These are phyloP conservation scores for Callinectes sapidus DNA, from an alignment of 2,888 invertebrate genomes.

Conservation along the genomic window DNA sequence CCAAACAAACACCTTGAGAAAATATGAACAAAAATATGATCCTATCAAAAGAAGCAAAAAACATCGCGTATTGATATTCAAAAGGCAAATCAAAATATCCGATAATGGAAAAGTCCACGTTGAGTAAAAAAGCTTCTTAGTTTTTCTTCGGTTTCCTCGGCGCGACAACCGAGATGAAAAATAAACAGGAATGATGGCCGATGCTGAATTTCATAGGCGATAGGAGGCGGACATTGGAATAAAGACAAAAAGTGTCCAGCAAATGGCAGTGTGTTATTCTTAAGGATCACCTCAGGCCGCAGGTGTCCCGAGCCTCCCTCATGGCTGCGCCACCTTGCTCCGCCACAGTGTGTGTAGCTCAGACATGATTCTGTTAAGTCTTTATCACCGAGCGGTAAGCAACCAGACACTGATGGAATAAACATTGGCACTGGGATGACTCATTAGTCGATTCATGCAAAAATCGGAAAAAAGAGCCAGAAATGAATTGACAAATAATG, in stretches of 20 bases:
- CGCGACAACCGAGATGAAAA: slow-evolving; percentile 5
- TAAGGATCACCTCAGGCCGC: slow-evolving; percentile 8
- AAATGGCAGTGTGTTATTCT: background rate
- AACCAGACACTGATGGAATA: too few species aligned
- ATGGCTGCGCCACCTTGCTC: background rate
- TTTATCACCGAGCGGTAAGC: too few species aligned
- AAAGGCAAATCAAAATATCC: background rate
- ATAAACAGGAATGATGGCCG: slow-evolving; percentile 4
- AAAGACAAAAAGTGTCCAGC: background rate
- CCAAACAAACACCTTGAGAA: slow-evolving; percentile 1
- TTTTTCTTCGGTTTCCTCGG: background rate
- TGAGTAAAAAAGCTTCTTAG: background rate
- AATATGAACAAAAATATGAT: background rate
- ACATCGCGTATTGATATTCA: background rate
- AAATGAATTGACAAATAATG: too few species aligned
- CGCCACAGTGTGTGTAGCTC: background rate
- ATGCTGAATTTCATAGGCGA: background rate
- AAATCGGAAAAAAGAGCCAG: too few species aligned
- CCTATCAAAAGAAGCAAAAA: background rate
- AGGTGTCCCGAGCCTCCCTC: background rate
- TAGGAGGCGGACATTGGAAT: background rate
- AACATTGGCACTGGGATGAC: too few species aligned
- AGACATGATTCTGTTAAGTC: background rate
- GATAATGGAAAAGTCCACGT: background rate
- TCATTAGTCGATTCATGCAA: too few species aligned